Percentiles rank a stretch among this genome's conserved stretches.
Evolutionary conservation across 1,140 invertebrate genomes (phyloP).

Genomic region (Conus ventricosus): DNA sequence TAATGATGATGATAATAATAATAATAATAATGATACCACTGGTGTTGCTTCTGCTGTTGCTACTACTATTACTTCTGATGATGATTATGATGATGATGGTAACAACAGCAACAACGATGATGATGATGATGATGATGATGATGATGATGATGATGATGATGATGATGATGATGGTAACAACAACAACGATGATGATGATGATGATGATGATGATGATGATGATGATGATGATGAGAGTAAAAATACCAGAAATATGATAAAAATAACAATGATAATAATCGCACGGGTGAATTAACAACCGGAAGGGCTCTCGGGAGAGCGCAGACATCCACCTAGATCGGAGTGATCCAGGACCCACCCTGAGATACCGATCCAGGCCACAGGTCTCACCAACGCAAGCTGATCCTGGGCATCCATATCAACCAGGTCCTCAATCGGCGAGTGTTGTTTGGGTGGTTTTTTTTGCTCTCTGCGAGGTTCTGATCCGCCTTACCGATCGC

Average conservation of each 20-base stretch:
- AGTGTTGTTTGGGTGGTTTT: too few species aligned
- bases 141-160: slow-evolving; percentile 13
- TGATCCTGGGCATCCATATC: too few species aligned
- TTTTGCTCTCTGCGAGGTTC: too few species aligned
- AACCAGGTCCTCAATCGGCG: too few species aligned
- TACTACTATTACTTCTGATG: background rate
- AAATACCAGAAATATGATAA: background rate
- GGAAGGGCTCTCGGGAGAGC: background rate
- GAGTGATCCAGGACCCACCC: too few species aligned
- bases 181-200: background rate
- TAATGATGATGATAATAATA: background rate
- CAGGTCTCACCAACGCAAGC: too few species aligned
- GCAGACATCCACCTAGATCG: too few species aligned
- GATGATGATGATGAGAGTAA: slow-evolving; percentile 12
- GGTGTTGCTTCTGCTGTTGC: background rate
- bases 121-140: slow-evolving; percentile 16
- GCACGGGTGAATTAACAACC: background rate
- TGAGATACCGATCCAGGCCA: too few species aligned
- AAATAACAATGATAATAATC: background rate
- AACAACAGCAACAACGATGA: slow-evolving; percentile 14
- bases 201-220: slow-evolving; percentile 10
- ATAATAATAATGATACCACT: background rate
- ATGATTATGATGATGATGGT: slow-evolving; percentile 8
- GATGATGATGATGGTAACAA: background rate
- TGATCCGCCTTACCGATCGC: too few species aligned